phyloP scores from a whole-genome alignment of 2,797 vertebrate genomes.

The Mastacembelus armatus region DNA sequence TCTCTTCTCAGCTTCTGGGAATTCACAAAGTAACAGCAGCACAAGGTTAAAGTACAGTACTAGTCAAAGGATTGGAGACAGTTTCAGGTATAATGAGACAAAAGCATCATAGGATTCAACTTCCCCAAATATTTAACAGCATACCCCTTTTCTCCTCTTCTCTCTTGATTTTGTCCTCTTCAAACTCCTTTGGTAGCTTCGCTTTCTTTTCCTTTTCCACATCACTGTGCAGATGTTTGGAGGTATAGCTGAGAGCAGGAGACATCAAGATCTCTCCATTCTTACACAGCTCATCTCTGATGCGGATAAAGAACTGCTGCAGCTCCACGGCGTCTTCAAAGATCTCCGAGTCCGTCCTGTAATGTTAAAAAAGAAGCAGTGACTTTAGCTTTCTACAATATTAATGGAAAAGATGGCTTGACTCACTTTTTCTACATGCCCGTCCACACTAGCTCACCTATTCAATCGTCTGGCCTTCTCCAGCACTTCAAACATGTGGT shows the following conservation, averaged over 20 bases:
- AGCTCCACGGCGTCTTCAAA: conserved; percentile 98
- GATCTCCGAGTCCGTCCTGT: conserved; percentile 96
- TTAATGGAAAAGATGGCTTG: neutral
- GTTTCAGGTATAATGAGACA: neutral
- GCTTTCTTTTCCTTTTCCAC: conserved; percentile 98
- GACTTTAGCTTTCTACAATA: neutral
- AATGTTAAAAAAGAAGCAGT: conserved; percentile 1
- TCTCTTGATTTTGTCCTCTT: conserved; percentile 96
- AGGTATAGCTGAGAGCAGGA: conserved; percentile 95
- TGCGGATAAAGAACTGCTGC: conserved; percentile 98
- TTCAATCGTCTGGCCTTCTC: conserved; percentile 95
- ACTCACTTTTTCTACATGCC: conserved; percentile 10
- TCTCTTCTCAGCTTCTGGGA: conserved; percentile 94
- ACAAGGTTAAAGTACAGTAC: neutral
- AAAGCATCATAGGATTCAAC: neutral
- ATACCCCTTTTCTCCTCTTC: conserved; percentile 96
- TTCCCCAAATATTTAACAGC: neutral
- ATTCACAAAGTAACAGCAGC: conserved; percentile 39
- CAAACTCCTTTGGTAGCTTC: conserved; percentile 96
- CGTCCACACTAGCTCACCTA: conserved; percentile 82
- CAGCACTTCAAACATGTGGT: conserved; percentile 98
- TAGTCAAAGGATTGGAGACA: too few relatives aligned
- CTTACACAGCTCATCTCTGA: conserved; percentile 97
- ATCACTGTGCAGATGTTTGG: conserved; percentile 95
- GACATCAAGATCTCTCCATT: conserved; percentile 98